A percentile compares a stretch with the other conserved stretches of the same genome.
phyloP scores from a whole-genome alignment of 2,888 invertebrate species.

The Drosophila neotestacea region DNA sequence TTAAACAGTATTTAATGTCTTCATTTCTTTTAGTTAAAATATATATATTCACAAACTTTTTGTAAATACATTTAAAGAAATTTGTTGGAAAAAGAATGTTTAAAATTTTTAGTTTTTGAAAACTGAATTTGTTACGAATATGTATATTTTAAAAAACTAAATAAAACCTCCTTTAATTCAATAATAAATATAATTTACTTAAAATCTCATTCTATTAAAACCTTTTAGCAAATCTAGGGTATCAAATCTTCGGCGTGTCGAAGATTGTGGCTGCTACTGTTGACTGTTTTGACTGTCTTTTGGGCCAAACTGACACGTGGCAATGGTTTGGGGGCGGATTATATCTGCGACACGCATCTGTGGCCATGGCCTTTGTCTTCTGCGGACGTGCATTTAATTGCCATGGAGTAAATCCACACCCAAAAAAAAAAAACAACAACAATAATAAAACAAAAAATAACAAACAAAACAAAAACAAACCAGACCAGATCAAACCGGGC shows the following conservation, averaged over 20 bases:
- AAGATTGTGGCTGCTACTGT: constrained; percentile 14
- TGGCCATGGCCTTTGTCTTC: constrained; percentile 40
- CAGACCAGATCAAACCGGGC: constrained; percentile 17
- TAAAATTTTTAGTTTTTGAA: no score
- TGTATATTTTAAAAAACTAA: no score
- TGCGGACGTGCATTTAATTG: constrained; percentile 62
- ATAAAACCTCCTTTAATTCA: no score
- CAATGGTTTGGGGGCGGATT: constrained; percentile 16
- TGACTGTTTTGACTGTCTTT: constrained; percentile 19
- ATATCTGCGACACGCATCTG: constrained; percentile 52
- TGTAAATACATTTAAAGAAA: no score
- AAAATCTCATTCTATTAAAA: neutral
- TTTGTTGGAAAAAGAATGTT: no score
- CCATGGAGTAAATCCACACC: constrained; percentile 28
- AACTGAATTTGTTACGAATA: no score
- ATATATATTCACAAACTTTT: no score
- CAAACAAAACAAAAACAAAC: constrained; percentile 14
- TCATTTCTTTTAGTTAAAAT: no score
- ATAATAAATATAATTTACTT: no score
- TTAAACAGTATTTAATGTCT: no score
- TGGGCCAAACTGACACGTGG: constrained; percentile 50
- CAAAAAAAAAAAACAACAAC: constrained; percentile 27
- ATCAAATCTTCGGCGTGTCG: neutral
- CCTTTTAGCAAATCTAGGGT: neutral
- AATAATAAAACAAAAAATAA: neutral